Conservation (phyloP, 2,113 vertebrate genomes). For the Pygoscelis antarcticus region DNA sequence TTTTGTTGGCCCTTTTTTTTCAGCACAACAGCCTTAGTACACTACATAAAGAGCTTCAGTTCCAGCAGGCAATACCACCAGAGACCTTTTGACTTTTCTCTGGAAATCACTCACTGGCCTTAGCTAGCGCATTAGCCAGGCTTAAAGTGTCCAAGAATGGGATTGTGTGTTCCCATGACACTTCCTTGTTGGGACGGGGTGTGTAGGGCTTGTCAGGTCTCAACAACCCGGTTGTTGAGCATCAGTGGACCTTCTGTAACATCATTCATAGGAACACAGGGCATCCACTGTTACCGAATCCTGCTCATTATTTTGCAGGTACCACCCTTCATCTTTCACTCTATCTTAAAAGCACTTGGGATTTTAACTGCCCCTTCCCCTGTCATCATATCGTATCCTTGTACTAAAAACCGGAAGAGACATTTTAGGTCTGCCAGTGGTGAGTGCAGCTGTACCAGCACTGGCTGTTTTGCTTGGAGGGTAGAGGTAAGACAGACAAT, state of each 20-base stretch:
- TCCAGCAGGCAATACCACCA: not conserved
- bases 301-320: not conserved
- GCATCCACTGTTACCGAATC: not conserved
- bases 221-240: not conserved
- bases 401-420: not conserved
- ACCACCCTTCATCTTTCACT: not conserved
- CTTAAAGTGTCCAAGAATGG: not conserved
- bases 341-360: not conserved
- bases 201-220: not conserved
- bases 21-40: not conserved
- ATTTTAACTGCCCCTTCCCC: not conserved
- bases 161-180: not conserved
- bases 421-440: not conserved
- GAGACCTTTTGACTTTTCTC: not conserved
- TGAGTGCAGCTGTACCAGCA: not conserved
- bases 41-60: not conserved
- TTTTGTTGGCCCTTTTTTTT: not conserved
- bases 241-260: not conserved
- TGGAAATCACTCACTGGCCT: not conserved
- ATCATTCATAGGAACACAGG: not conserved
- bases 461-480: not conserved
- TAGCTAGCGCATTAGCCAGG: not conserved
- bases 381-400: not conserved
- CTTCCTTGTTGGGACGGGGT: rapidly evolving
- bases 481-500: not conserved